Base-by-base conservation (phyloP, 2,888 invertebrate genomes). In the Hirtodrosophila histrioides region DNA sequence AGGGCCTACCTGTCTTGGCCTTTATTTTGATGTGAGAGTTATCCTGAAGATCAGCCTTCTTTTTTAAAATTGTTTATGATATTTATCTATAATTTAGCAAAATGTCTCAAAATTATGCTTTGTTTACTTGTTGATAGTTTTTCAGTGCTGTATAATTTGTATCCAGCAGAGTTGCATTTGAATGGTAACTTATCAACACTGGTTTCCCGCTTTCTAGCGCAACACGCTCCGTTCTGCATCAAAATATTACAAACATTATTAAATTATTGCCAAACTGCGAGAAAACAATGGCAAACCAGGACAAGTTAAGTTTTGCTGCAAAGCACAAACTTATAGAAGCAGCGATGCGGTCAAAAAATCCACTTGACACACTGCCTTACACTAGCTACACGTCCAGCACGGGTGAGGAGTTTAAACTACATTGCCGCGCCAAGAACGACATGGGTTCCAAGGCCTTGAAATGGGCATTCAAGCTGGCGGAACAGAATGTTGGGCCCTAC, bases 401-500 rank as follows among this genome's bases (percentile, higher is more conserved):
- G 24, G 89, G 79, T 4, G 75, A 76, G 27, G 75, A 85, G 43
- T 90, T 83, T 9, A 82, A 80, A 37, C 66, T 91, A 0, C 87
- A 89, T 37, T 91, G 89, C 48, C 88, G 89, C 56, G 63, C 80
- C 9, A 92, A 91, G 67, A 57, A 55, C 8, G 91, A 91, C 49
- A 87, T 92, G 86, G 89, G 91, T 49, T 35, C 88, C 4, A 91
- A 85, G 31, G 53, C 72, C 0, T 62, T 91, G 0, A 92, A 92
- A 66, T 92, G 92, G 91, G 88, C 91, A 0, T 92, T 91, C 55
- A 92, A 92, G 56, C 66, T 92, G 37, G 92, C 92, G 0, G 92
- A 92, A 53, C 78, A 78, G 8, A 92, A 92, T 74, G 92, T 92
- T 0, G 81, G 89, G 0, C 84, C 88, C 2, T 91, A 73, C 51